Evolutionary conservation across 2,888 invertebrate genomes (phyloP).

Genomic region (Drosophila subsilvestris): DNA sequence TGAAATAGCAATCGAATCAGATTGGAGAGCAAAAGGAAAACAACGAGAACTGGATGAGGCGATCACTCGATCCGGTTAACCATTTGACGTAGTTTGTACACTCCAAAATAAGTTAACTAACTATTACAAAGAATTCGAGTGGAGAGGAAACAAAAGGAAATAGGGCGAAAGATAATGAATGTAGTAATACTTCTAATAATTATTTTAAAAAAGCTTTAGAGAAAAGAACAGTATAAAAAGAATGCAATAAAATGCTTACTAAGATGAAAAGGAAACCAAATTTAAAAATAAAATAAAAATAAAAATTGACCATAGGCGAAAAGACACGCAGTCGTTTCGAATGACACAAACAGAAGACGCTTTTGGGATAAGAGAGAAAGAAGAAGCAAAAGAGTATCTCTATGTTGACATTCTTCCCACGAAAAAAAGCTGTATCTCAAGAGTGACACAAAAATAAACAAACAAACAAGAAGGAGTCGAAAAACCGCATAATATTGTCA

Average conservation of each 20-base stretch:
- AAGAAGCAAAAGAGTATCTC: slow-evolving; percentile 19
- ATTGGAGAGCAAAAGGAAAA: background rate
- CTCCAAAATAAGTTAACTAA: background rate
- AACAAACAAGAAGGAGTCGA: background rate
- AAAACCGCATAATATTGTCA: background rate
- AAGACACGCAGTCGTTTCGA: too few relatives aligned
- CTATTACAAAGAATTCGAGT: background rate
- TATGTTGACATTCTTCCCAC: background rate
- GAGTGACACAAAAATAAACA: background rate
- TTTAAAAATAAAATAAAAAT: too few relatives aligned
- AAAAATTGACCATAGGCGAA: too few relatives aligned
- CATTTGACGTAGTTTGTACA: slow-evolving; percentile 6
- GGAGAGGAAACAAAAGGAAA: background rate
- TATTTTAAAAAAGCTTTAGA: too few relatives aligned
- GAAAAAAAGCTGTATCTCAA: slow-evolving; percentile 23
- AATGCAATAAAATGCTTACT: background rate
- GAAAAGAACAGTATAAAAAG: background rate
- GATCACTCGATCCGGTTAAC: background rate
- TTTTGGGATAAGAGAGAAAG: background rate
- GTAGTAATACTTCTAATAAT: too few relatives aligned
- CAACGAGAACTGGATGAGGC: background rate
- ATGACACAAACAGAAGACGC: background rate
- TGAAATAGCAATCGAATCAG: slow-evolving; percentile 1
- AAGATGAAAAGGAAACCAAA: background rate
- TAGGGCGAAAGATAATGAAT: too few relatives aligned